phyloP scores from a whole-genome alignment of 2,113 vertebrate genomes.

The Tychaedon coryphoeus region DNA sequence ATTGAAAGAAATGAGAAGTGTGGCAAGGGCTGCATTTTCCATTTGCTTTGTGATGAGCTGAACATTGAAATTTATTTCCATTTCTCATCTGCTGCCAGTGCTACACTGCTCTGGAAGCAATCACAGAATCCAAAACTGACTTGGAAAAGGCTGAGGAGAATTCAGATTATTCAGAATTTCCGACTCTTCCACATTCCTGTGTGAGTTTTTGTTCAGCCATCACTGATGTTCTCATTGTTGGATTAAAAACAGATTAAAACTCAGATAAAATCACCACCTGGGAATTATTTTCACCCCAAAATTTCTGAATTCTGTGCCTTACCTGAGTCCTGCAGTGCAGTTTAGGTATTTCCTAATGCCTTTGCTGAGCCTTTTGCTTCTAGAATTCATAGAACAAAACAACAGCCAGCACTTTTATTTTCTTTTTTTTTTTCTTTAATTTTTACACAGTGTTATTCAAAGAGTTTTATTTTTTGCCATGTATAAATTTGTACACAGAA shows the following conservation, averaged over 20 bases:
- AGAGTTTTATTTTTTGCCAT: conserved; percentile 46
- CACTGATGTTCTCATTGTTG: neutral
- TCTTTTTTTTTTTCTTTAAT: too few relatives aligned
- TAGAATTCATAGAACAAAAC: neutral
- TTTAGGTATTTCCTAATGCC: neutral
- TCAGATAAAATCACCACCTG: neutral
- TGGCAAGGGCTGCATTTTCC: accelerated
- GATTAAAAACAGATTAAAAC: neutral
- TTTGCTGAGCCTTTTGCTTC: neutral
- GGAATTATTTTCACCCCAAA: neutral
- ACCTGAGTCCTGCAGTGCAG: neutral
- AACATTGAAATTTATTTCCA: neutral
- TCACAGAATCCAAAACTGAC: accelerated
- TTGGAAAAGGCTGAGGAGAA: neutral
- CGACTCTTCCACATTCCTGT: neutral
- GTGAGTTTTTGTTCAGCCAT: neutral
- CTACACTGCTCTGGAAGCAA: neutral
- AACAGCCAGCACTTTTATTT: conserved; percentile 34
- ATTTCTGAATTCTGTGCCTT: conserved; percentile 4
- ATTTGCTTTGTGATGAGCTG: neutral
- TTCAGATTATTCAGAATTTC: neutral
- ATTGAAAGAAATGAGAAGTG: neutral
- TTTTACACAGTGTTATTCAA: neutral
- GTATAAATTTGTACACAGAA: conserved; percentile 21
- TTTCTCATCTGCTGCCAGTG: neutral